Evolutionary conservation across 1,140 invertebrate genomes (phyloP).

Genomic region (Epicauta chinensis): DNA sequence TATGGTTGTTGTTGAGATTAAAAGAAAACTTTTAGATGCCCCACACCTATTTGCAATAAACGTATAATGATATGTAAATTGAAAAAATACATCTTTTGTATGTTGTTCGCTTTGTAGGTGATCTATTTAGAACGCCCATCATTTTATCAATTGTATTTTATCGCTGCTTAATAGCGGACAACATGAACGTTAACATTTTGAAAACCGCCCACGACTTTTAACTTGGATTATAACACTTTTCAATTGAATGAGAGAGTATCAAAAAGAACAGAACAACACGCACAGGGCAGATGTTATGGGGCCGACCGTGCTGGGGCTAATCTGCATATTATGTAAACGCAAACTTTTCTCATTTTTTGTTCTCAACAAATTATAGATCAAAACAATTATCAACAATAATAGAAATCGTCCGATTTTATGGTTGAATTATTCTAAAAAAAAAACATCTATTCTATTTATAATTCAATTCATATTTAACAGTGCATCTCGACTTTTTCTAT

Average conservation of each 20-base stretch:
- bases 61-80: constrained; percentile 10
- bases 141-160: constrained; percentile 11
- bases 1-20: too few relatives aligned
- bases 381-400: too few relatives aligned
- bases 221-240: too few relatives aligned
- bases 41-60: too few relatives aligned
- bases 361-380: background rate
- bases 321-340: constrained; percentile 14
- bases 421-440: too few relatives aligned
- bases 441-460: too few relatives aligned
- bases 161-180: constrained; percentile 3
- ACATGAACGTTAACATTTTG: background rate
- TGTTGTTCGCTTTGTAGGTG: constrained; percentile 5
- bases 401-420: too few relatives aligned
- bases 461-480: too few relatives aligned
- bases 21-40: too few relatives aligned
- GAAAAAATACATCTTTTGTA: constrained; percentile 10
- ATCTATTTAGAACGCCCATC: constrained; percentile 14
- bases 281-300: constrained; percentile 4
- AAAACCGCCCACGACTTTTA: constrained; percentile 9
- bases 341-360: background rate
- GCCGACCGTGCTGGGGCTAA: constrained; percentile 1
- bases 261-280: too few relatives aligned
- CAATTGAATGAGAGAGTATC: too few relatives aligned
- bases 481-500: too few relatives aligned